Evolutionary conservation across 1,140 invertebrate genomes (phyloP), one percentile per base, ranked within the genome.

Genomic region (Rhizoglyphus robini): DNA sequence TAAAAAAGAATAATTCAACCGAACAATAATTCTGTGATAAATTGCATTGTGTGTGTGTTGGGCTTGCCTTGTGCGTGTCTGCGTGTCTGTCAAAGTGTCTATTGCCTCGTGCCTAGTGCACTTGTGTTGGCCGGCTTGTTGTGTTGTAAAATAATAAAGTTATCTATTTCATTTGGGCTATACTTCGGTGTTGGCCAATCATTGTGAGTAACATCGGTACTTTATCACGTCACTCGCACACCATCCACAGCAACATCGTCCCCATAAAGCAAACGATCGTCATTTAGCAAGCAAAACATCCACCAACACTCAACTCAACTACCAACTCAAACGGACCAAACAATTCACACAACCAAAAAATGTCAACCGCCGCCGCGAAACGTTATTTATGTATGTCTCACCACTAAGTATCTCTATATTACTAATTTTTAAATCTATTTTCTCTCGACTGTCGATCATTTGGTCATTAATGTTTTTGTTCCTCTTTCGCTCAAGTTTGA

Each of bases 1-100:
- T 54, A 41, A 18, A 8, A 54, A 54, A 54, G 51, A 54, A 54
- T 54, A 54, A 54, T 25, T 54, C 23, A 20, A 54, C 8, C 51
- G 51, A 54, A 54, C 51, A 54, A 54, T 54, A 20, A 54, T 54
- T 54, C 51, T 54, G 51, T 54, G 51, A 54, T 54, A 54, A 54
- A 54, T 54, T 54, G 51, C 51, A 41, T 41, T 41, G 36, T 41
- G 18, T 41, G 36, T 41, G 36, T 41, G 36, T n/a, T n/a, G n/a
- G n/a, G n/a, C n/a, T n/a, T n/a, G n/a, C n/a, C n/a, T n/a, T n/a
- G 36, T 41, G 36, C 36, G 36, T 41, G 36, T 41, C 8, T 41
- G 36, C 18, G 36, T 41, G 36, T 41, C 8, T 41, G 36, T 41
- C 36, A 11, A 8, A 41, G 8, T 41, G 8, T 41, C 18, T 41